Conservation (phyloP, 2,113 vertebrate genomes). For the Erpornis zantholeuca region DNA sequence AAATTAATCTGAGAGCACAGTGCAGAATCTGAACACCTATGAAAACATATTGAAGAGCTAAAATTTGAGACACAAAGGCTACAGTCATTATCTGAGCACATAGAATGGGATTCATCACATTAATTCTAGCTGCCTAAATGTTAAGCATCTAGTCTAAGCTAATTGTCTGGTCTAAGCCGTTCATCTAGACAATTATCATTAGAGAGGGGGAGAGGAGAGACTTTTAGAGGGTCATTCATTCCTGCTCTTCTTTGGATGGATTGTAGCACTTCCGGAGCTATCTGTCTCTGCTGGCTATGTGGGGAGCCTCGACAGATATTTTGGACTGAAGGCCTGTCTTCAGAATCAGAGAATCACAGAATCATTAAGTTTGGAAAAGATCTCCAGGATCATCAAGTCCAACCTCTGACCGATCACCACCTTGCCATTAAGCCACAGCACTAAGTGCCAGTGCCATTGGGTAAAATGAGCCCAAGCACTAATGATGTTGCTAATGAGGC, state of each 20-base stretch:
- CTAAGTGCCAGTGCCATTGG: neutral
- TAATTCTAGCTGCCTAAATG: constrained; percentile 57
- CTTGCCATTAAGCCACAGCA: neutral
- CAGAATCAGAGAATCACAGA: neutral
- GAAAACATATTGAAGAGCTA: constrained; percentile 45
- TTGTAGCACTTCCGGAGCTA: neutral
- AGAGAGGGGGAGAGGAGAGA: neutral
- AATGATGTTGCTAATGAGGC: neutral
- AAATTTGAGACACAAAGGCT: constrained; percentile 50
- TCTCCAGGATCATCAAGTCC: neutral
- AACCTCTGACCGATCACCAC: neutral
- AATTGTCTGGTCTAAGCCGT: constrained; percentile 35
- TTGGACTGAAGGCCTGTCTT: neutral
- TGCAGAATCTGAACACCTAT: neutral
- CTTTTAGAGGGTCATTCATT: constrained; percentile 11
- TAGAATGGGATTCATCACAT: constrained; percentile 1
- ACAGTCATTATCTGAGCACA: constrained; percentile 23
- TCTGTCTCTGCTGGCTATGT: neutral
- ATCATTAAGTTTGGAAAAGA: neutral
- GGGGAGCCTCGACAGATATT: neutral
- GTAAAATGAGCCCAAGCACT: neutral
- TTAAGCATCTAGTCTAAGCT: constrained; percentile 58
- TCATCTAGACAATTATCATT: constrained; percentile 47
- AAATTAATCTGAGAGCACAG: constrained; percentile 15
- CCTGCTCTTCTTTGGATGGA: neutral